These are phyloP conservation scores for Epinotia demarniana DNA, from an alignment of 2,888 invertebrate species.

Conservation along the genomic window DNA sequence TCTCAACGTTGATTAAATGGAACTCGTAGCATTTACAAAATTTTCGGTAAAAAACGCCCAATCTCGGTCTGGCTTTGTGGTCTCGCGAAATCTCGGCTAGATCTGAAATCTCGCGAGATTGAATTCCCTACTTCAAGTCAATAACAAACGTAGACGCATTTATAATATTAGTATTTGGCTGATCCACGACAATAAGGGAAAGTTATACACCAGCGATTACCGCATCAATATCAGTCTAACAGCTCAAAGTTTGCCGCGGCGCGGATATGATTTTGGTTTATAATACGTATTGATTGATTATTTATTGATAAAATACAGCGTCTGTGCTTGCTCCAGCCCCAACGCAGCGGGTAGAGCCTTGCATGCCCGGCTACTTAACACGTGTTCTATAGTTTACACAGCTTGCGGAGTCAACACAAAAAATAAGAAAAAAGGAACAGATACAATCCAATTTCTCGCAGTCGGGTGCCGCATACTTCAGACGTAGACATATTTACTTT, in stretches of 20 bases:
- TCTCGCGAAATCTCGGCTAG: too few species aligned
- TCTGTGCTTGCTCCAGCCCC: not conserved
- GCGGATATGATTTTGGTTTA: not conserved
- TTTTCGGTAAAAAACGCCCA: too few species aligned
- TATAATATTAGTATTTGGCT: too few species aligned
- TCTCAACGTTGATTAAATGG: too few species aligned
- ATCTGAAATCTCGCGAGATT: too few species aligned
- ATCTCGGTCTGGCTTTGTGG: too few species aligned
- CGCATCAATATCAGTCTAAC: conserved; percentile 45
- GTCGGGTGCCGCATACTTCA: not conserved
- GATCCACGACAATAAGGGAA: too few species aligned
- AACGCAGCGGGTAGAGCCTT: conserved; percentile 11
- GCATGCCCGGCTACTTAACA: conserved; percentile 62
- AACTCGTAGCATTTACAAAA: too few species aligned
- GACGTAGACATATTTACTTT: conserved; percentile 5
- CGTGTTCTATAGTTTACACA: conserved; percentile 72
- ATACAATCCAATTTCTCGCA: not conserved
- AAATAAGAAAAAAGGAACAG: not conserved
- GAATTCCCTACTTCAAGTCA: too few species aligned
- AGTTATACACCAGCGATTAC: conserved; percentile 45
- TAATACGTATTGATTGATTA: not conserved
- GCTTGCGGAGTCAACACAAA: conserved; percentile 51
- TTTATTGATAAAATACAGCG: not conserved
- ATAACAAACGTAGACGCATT: too few species aligned
- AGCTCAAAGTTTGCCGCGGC: not conserved